Base-by-base conservation (phyloP, 2,113 vertebrate species). In the Epinephelus fuscoguttatus region DNA sequence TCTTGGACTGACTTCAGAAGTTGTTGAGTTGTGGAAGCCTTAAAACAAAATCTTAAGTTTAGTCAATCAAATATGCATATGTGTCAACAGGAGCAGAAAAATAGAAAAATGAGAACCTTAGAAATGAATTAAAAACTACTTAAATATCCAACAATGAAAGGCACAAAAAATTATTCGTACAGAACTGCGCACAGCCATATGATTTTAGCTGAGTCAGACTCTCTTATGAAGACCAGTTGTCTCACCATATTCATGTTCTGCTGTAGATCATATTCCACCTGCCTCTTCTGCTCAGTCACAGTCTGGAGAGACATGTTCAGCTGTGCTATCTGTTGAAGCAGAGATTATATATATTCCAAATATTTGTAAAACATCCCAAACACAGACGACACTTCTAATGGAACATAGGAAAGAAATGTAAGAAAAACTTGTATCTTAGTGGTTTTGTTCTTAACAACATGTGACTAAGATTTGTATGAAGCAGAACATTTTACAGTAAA, bases 241-340 rank as follows among this genome's bases (percentile, higher is more conserved):
- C 78, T 81, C 69, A 88, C 86, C 82, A 6, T 33, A 0, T 66
- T 13, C 23, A 47, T 15, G 57, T n/a, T 70, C 3, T 45, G 52
- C 57, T 87, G 80, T 18, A 82, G 70, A 49, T 86, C 70, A 10
- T 52, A 59, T 62, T 79, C 84, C 75, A 87, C 52, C 66, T 55
- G 64, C 4, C 11, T 72, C 75, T 72, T 76, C 66, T 83, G 57
- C 64, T 72, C 70, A n/a, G 11, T 56, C 10, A 66, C 14, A 33
- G 23, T 33, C 37, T 83, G 75, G 3, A 87, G 40, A 71, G 75
- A 66, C 15, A 4, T 2, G 2, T 37, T 60, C 42, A 79, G 75
- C 70, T 30, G 42, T 6, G 66, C 27, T 1, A 75, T 12, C 81
- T 82, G 80, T 33, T 21, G 37, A 40, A 53, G 40, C 14, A 60